Base-by-base conservation (phyloP, 1,140 invertebrate genomes). In the Saccostrea glomerata region DNA sequence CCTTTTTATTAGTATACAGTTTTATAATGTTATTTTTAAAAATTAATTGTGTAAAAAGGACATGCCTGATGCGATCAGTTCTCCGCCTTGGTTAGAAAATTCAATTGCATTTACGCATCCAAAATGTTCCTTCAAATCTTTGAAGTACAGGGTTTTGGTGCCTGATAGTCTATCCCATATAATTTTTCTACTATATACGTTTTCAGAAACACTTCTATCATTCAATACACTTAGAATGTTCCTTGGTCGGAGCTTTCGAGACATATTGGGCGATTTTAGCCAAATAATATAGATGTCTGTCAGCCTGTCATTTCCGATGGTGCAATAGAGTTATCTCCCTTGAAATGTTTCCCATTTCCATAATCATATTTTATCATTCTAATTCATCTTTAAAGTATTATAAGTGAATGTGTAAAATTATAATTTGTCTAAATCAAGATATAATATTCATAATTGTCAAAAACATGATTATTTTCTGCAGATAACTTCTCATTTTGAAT, bases 101-200 rank as follows among this genome's bases (percentile, higher is more conserved):
- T 99, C 98, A 91, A 99, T 97, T 40, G 98, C 98, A 96, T 99
- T 99, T 40, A 99, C 98, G 96, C 98, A 99, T 91, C 98, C 98
- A 96, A 97, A 99, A 96, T 99, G 98, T 55, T 97, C 97, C 87
- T 97, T 96, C 23, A 99, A 95, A 96, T 99, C 97, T 91, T 97
- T 97, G 85, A 97, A 96, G 94, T 97, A 98, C 23, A 98, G 96
- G 95, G 97, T 97, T 66, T 92, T 92, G 36, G 93, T 90, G 13
- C 83, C 58, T 20, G 91, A 73, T 83, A 95, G 89, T 82, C 93
- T 88, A 20, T 91, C 87, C 85, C 92, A 92, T 85, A 95, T 86
- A 83, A 95, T 86, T 54, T 82, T 66, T 73, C 63, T 55, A 66
- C 25, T 70, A n/a, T 15, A 55, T 17, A 55, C 56, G 47, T 63